Percentiles rank a stretch among this genome's conserved stretches.
These are phyloP conservation scores for Glareola pratincola DNA, from an alignment of 2,113 vertebrate species.

Conservation along the genomic window DNA sequence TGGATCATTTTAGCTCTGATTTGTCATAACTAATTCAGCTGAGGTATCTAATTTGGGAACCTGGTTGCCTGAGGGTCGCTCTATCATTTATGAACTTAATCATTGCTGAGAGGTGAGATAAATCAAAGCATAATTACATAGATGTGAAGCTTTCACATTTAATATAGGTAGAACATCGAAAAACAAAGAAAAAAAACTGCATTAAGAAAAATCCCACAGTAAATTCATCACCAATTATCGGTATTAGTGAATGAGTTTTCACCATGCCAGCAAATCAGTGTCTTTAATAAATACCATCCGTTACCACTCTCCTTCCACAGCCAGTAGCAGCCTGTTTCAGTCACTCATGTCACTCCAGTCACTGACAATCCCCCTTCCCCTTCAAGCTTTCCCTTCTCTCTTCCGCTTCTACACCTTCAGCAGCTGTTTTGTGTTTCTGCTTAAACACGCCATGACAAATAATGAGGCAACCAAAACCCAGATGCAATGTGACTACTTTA, in stretches of 20 bases:
- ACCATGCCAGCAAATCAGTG: background rate
- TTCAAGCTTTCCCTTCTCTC: background rate
- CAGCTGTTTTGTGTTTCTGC: background rate
- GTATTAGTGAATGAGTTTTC: background rate
- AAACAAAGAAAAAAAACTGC: background rate
- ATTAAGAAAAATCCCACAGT: background rate
- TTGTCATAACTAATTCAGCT: conserved; percentile 29
- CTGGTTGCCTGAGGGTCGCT: conserved; percentile 28
- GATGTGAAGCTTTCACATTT: background rate
- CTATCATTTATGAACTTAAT: conserved; percentile 42
- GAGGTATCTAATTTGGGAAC: conserved; percentile 39
- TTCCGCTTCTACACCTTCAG: background rate
- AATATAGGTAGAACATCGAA: background rate
- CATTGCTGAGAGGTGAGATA: conserved; percentile 25
- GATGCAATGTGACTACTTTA: background rate
- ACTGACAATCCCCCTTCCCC: background rate
- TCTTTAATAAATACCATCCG: background rate
- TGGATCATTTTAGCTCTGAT: conserved; percentile 26
- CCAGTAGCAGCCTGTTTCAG: background rate
- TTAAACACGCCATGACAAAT: background rate
- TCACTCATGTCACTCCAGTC: background rate
- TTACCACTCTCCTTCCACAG: background rate
- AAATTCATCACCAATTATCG: background rate
- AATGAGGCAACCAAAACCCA: background rate
- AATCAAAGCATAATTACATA: conserved; percentile 38